Percentiles rank a stretch among this genome's conserved stretches.
Conservation (phyloP, 2,888 invertebrate species). For the Ganaspis brasiliensis region DNA sequence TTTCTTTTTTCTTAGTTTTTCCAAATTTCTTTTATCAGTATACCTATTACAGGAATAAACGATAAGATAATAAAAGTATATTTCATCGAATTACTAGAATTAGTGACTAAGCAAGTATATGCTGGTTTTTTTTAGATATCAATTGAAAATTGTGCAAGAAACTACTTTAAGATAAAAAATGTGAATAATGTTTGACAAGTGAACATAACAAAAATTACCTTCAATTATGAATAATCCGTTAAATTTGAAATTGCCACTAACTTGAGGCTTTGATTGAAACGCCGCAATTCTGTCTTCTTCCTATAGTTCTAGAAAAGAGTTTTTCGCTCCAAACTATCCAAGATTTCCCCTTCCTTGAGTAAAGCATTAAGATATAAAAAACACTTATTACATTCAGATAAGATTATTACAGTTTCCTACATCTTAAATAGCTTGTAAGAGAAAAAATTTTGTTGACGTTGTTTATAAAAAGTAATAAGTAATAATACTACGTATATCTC, state of each 20-base stretch:
- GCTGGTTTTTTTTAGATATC: too few species aligned
- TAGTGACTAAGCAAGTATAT: too few species aligned
- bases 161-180: too few species aligned
- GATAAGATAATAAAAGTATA: too few species aligned
- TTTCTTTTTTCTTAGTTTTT: not conserved
- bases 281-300: not conserved
- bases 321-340: conserved; percentile 2
- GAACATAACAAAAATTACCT: too few species aligned
- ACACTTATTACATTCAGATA: conserved; percentile 8
- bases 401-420: not conserved
- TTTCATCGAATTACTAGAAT: too few species aligned
- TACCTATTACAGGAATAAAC: too few species aligned
- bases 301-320: not conserved
- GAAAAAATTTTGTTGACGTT: not conserved
- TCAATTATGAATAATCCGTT: not conserved
- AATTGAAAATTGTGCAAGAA: too few species aligned
- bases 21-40: not conserved
- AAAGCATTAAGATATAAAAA: not conserved
- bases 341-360: not conserved
- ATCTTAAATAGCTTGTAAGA: not conserved
- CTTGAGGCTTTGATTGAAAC: not conserved
- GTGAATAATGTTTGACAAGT: too few species aligned
- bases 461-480: not conserved
- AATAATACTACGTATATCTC: too few species aligned
- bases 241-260: not conserved